These are phyloP conservation scores for Abrostola tripartita DNA, from an alignment of 2,888 invertebrate species.

Conservation along the genomic window DNA sequence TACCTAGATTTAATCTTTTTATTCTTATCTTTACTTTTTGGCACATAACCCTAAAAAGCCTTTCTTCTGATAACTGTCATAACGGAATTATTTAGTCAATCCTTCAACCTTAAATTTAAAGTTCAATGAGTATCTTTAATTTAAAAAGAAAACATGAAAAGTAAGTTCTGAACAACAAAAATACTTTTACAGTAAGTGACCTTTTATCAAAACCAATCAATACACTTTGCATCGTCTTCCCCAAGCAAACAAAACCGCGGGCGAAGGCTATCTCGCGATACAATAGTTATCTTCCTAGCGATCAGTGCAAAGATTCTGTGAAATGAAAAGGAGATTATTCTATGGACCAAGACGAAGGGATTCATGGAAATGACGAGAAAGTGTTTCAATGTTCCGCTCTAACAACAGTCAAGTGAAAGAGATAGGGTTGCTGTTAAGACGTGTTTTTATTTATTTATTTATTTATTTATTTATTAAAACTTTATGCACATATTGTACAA, in stretches of 20 bases:
- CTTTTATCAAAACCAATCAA: conserved; percentile 17
- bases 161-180: background rate
- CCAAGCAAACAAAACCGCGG: conserved; percentile 22
- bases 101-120: too few species aligned
- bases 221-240: conserved; percentile 16
- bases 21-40: too few species aligned
- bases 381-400: conserved; percentile 3
- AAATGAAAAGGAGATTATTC: conserved; percentile 36
- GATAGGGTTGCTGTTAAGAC: background rate
- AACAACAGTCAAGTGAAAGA: background rate
- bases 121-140: too few species aligned
- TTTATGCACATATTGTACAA: too few species aligned
- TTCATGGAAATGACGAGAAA: conserved; percentile 13
- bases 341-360: conserved; percentile 19
- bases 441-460: background rate
- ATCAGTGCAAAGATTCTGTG: conserved; percentile 32
- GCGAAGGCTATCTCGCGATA: conserved; percentile 27
- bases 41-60: too few species aligned
- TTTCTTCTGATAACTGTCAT: too few species aligned
- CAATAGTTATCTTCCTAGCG: conserved; percentile 42
- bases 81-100: too few species aligned
- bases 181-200: background rate
- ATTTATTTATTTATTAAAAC: too few species aligned
- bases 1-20: too few species aligned
- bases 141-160: too few species aligned